phyloP scores from a whole-genome alignment of 2,797 vertebrate genomes.

The Huso huso region DNA sequence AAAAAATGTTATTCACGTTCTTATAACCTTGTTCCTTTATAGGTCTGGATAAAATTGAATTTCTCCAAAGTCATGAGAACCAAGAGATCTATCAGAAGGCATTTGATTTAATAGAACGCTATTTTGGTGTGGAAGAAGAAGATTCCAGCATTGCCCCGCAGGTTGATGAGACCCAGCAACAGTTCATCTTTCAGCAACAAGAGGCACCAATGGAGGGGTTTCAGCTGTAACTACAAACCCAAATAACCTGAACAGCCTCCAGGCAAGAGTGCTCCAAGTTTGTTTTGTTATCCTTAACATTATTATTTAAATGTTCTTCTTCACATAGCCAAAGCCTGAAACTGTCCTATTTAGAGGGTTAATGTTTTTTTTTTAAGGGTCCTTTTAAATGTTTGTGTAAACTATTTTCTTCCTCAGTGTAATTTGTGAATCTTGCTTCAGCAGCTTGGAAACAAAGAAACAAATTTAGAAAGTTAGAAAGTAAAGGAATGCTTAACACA shows the following conservation, averaged over 20 bases:
- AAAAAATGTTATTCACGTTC: too few relatives aligned
- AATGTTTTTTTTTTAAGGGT: slow-evolving; percentile 1
- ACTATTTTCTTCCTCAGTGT: neutral
- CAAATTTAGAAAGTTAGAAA: neutral
- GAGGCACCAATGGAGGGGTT: slow-evolving; percentile 83
- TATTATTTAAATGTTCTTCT: neutral
- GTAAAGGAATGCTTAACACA: neutral
- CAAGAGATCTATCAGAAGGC: slow-evolving; percentile 83
- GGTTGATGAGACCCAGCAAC: slow-evolving; percentile 78
- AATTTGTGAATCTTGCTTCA: neutral
- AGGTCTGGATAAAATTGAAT: slow-evolving; percentile 83
- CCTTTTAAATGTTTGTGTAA: neutral
- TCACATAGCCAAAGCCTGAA: neutral
- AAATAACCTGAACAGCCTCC: neutral
- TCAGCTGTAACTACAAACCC: slow-evolving; percentile 57
- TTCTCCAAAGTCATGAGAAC: slow-evolving; percentile 81
- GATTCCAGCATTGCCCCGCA: slow-evolving; percentile 75
- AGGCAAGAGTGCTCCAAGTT: too few relatives aligned
- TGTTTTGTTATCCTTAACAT: neutral
- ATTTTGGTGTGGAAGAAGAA: slow-evolving; percentile 78
- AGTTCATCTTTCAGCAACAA: slow-evolving; percentile 79
- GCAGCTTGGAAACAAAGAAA: neutral
- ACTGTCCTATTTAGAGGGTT: neutral
- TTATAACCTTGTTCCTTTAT: slow-evolving; percentile 11
- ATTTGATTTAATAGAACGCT: slow-evolving; percentile 78